A percentile compares a stretch with the other conserved stretches of the same genome.
These are phyloP conservation scores for Phalacrocorax pelagicus DNA, from an alignment of 2,113 vertebrate species.

Conservation along the genomic window DNA sequence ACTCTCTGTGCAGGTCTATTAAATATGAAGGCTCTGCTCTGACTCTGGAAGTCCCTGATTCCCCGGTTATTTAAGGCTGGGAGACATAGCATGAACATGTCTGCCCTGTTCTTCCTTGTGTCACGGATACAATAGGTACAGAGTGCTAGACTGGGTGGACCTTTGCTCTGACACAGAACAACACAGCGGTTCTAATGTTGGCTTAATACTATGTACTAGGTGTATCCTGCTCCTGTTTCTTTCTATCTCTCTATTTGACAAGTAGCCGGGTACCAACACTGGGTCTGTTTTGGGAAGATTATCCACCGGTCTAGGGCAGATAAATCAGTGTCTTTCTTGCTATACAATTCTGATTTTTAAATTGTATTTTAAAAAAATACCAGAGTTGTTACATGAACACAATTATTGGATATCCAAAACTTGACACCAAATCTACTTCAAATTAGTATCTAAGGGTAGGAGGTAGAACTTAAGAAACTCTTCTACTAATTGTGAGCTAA, in stretches of 20 bases:
- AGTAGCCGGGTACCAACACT: not conserved
- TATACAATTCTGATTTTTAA: not conserved
- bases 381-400: not conserved
- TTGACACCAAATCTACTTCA: not conserved
- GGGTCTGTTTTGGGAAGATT: not conserved
- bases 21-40: not conserved
- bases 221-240: not conserved
- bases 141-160: not conserved
- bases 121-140: not conserved
- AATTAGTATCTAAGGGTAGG: not conserved
- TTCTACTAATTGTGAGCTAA: not conserved
- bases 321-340: not conserved
- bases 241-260: not conserved
- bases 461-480: not conserved
- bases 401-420: not conserved
- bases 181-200: rapidly evolving
- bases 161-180: not conserved
- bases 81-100: not conserved
- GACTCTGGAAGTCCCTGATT: not conserved
- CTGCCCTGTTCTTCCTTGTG: not conserved
- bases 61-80: not conserved
- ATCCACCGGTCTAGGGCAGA: not conserved
- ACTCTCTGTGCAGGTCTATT: not conserved
- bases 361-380: not conserved
- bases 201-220: not conserved